Conservation (phyloP, 1,140 invertebrate genomes). For the Eriocheir sinensis region DNA sequence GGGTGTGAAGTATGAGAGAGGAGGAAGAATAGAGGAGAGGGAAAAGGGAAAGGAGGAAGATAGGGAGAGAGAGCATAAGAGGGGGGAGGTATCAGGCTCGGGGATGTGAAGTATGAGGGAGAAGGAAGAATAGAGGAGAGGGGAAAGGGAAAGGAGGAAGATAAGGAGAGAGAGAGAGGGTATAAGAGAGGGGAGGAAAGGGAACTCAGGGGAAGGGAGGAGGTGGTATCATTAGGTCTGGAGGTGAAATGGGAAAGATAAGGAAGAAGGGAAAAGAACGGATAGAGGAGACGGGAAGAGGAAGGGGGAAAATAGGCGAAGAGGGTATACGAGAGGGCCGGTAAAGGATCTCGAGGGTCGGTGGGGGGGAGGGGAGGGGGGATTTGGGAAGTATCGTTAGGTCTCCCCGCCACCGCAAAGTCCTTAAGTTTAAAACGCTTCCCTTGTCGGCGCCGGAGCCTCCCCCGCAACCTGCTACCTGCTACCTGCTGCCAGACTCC, state of each 20-base stretch:
- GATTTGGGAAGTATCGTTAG: neutral
- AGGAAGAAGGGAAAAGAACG: neutral
- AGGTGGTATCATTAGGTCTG: too few species aligned
- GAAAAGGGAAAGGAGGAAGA: neutral
- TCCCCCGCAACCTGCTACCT: neutral
- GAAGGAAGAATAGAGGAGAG: neutral
- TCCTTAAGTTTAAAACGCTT: neutral
- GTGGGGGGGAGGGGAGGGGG: neutral
- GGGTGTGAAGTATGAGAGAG: neutral
- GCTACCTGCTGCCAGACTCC: too few species aligned
- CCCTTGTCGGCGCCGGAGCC: neutral
- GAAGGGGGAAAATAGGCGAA: too few species aligned
- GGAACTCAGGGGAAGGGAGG: conserved; percentile 6
- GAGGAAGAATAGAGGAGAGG: neutral
- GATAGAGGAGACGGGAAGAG: neutral
- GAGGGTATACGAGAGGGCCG: too few species aligned
- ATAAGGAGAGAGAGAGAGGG: neutral
- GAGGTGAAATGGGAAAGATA: neutral
- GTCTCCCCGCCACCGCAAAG: neutral
- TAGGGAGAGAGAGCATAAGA: neutral
- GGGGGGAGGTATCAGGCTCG: neutral
- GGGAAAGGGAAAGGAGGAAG: neutral
- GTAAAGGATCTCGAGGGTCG: too few species aligned
- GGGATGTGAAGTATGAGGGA: neutral
- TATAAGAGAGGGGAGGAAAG: neutral